A percentile compares a stretch with the other conserved stretches of the same genome.
Evolutionary conservation across 2,888 invertebrate species (phyloP).

Genomic region (Pimpla rufipes): DNA sequence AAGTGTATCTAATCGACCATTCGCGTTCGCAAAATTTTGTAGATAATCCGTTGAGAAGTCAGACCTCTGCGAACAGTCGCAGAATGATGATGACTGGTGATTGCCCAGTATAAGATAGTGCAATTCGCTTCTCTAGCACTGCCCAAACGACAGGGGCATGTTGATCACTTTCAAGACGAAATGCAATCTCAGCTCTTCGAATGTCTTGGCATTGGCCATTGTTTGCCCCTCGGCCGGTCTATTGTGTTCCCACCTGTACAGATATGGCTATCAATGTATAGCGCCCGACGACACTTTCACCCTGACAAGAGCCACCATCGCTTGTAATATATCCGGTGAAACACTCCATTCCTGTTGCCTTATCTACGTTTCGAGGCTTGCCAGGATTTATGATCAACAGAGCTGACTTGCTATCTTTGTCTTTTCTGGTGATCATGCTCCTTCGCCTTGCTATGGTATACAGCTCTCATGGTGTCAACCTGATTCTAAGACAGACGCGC

Average conservation of each 20-base stretch:
- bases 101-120: neutral
- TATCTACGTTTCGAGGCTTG: slow-evolving; percentile 48
- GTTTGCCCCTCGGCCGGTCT: neutral
- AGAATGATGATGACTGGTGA: neutral
- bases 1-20: too few relatives aligned
- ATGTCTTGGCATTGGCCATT: neutral
- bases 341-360: slow-evolving; percentile 31
- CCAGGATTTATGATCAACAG: slow-evolving; percentile 56
- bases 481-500: slow-evolving; percentile 12
- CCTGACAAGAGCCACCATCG: slow-evolving; percentile 40
- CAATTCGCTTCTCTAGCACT: too few relatives aligned
- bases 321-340: slow-evolving; percentile 34
- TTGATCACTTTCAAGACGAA: neutral
- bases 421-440: slow-evolving; percentile 39
- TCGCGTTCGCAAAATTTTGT: too few relatives aligned
- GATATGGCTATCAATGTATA: slow-evolving; percentile 24
- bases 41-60: too few relatives aligned
- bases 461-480: slow-evolving; percentile 52
- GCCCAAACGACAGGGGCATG: neutral
- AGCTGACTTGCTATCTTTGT: slow-evolving; percentile 42
- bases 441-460: slow-evolving; percentile 45
- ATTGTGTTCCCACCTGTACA: neutral
- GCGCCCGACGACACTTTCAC: slow-evolving; percentile 41
- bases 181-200: neutral
- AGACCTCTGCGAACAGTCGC: too few relatives aligned